Base-by-base conservation (phyloP, 1,140 invertebrate genomes). In the Stenopsyche tienmushanensis region DNA sequence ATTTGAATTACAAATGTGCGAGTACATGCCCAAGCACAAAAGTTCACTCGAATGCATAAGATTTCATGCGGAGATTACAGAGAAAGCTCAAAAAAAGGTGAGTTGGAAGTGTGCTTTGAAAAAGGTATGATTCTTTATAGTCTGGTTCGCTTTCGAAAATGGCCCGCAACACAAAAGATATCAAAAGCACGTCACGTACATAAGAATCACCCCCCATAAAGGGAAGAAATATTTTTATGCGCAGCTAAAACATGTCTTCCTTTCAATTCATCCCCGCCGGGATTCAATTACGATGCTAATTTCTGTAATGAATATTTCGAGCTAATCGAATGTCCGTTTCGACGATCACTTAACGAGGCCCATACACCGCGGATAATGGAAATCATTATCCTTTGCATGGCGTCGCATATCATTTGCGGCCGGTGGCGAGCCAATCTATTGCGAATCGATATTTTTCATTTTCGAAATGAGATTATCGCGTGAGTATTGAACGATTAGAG, bases 391-490 rank as follows among this genome's bases (percentile, higher is more conserved):
- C 10, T 29, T 20, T 55, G n/a, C n/a, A n/a, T n/a, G n/a, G n/a
- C n/a, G n/a, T n/a, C n/a, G n/a, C n/a, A n/a, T n/a, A n/a, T n/a
- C n/a, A n/a, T n/a, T n/a, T n/a, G n/a, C 47, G 15, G 15, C 3
- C 21, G 15, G 47, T 3, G 9, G 41, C n/a, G n/a, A n/a, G n/a
- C n/a, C n/a, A n/a, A 34, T 13, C 29, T 47, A 18, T 8, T 18
- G 8, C 10, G 18, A 39, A 24, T 58, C 55, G 55, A 58, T 58
- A 42, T 42, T 58, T 58, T 45, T 58, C 29, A 58, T 58, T 41
- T 58, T 25, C 17, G 44, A 58, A 58, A 58, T 58, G 55, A 45
- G 34, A 44, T 44, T 58, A 58, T 58, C 55, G 55, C 55, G 55
- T 58, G 55, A 18, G 34, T 8, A 47, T 41, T 42, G 52, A 9